phyloP scores from a whole-genome alignment of 2,888 invertebrate genomes.

The Podotricha telesiphe region DNA sequence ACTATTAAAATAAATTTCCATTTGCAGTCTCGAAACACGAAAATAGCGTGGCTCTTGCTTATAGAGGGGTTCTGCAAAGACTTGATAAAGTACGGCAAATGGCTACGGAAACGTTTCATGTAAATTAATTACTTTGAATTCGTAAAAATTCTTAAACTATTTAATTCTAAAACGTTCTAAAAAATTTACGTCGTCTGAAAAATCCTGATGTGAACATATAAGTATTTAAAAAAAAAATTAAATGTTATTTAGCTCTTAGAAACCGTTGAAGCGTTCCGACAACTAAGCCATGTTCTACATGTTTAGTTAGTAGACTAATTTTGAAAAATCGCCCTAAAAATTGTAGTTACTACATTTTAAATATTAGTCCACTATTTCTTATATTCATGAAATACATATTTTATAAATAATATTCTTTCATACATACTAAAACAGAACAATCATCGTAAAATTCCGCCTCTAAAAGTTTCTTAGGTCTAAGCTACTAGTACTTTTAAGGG shows the following conservation, averaged over 20 bases:
- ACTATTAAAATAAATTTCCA: constrained; percentile 84
- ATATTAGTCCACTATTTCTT: background rate
- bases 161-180: background rate
- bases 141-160: constrained; percentile 4
- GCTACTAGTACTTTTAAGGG: constrained; percentile 67
- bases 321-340: too few species aligned
- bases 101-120: constrained; percentile 54
- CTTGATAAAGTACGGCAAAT: constrained; percentile 62
- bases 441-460: constrained; percentile 39
- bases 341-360: too few species aligned
- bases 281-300: too few species aligned
- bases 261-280: too few species aligned
- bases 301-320: background rate
- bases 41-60: constrained; percentile 83
- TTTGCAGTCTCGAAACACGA: constrained; percentile 83
- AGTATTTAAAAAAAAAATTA: too few species aligned
- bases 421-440: background rate
- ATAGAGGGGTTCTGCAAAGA: constrained; percentile 70
- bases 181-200: background rate
- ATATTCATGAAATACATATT: background rate
- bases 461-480: constrained; percentile 54
- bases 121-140: constrained; percentile 22
- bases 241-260: too few species aligned
- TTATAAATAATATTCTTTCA: background rate
- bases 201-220: background rate